A percentile compares a stretch with the other conserved stretches of the same genome.
Evolutionary conservation across 2,113 vertebrate genomes (phyloP).

Genomic region (Octodon degus): DNA sequence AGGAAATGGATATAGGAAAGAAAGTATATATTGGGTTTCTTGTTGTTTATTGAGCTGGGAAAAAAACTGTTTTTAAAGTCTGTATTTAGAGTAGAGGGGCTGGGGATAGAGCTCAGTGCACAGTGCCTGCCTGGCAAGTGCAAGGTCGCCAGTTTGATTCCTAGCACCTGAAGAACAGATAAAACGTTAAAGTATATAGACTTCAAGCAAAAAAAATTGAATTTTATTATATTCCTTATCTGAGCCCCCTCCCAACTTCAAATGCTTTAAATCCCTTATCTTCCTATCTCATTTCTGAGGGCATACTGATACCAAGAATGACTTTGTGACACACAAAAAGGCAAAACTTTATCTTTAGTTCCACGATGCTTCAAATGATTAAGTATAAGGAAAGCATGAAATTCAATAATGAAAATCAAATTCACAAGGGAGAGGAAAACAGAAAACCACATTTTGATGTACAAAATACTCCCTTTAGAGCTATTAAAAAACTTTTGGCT

Average conservation of each 20-base stretch:
- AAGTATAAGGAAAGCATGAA: constrained; percentile 67
- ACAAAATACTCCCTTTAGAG: constrained; percentile 63
- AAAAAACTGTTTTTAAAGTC: neutral
- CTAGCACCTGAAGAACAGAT: neutral
- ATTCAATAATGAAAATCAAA: constrained; percentile 77
- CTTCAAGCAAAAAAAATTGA: constrained; percentile 5
- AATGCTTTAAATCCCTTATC: constrained; percentile 52
- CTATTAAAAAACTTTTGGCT: constrained; percentile 8
- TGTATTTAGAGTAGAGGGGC: neutral
- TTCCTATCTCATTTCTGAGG: constrained; percentile 63
- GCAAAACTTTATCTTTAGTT: constrained; percentile 65
- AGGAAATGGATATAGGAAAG: neutral
- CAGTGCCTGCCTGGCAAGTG: no score
- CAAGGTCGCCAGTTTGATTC: no score
- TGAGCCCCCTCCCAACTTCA: neutral
- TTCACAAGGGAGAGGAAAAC: constrained; percentile 66
- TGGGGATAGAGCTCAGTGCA: no score
- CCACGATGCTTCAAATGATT: constrained; percentile 72
- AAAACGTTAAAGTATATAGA: constrained; percentile 4
- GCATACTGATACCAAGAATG: neutral
- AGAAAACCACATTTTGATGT: constrained; percentile 74
- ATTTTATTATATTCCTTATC: constrained; percentile 3
- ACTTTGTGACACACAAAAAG: constrained; percentile 52
- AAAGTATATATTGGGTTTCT: neutral
- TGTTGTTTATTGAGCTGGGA: neutral